Percentiles rank a stretch among this genome's conserved stretches.
Evolutionary conservation across 1,140 invertebrate species (phyloP).

Genomic region (Drosophila truncata): DNA sequence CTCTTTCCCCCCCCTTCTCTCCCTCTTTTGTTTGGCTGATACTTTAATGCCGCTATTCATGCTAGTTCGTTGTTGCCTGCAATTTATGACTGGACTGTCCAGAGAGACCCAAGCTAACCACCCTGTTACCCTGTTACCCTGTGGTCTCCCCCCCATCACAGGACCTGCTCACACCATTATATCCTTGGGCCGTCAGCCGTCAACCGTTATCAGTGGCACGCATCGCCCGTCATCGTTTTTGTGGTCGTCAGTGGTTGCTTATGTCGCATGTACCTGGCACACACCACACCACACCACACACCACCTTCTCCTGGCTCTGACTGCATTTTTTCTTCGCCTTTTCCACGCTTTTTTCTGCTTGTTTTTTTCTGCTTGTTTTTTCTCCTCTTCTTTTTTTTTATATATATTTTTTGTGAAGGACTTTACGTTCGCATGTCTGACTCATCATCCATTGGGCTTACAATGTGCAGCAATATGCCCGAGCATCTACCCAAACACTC

Average conservation of each 20-base stretch:
- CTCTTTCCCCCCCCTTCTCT: not conserved
- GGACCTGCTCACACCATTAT: not conserved
- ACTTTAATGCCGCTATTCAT: constrained; percentile 76
- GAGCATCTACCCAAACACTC: constrained; percentile 41
- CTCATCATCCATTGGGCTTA: constrained; percentile 43
- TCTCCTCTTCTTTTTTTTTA: not conserved
- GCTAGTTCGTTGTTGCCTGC: constrained; percentile 50
- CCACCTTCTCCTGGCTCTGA: not conserved
- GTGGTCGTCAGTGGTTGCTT: constrained; percentile 57
- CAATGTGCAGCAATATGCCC: constrained; percentile 59
- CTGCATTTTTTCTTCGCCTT: constrained; percentile 25
- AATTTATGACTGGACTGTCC: constrained; percentile 68
- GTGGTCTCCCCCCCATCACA: not conserved
- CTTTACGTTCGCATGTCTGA: constrained; percentile 67
- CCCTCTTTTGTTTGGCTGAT: constrained; percentile 50
- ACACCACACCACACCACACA: not conserved
- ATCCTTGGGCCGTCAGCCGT: constrained; percentile 15
- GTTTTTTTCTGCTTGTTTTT: constrained; percentile 6
- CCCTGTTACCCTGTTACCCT: not conserved
- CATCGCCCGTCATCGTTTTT: constrained; percentile 54
- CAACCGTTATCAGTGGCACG: constrained; percentile 64
- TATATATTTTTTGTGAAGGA: constrained; percentile 46
- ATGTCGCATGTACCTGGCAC: constrained; percentile 18
- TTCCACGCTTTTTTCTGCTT: constrained; percentile 15
- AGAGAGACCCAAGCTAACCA: constrained; percentile 4